These are phyloP conservation scores for Microcebus griseorufus DNA, from an alignment of 2,113 vertebrate genomes.

Conservation along the genomic window DNA sequence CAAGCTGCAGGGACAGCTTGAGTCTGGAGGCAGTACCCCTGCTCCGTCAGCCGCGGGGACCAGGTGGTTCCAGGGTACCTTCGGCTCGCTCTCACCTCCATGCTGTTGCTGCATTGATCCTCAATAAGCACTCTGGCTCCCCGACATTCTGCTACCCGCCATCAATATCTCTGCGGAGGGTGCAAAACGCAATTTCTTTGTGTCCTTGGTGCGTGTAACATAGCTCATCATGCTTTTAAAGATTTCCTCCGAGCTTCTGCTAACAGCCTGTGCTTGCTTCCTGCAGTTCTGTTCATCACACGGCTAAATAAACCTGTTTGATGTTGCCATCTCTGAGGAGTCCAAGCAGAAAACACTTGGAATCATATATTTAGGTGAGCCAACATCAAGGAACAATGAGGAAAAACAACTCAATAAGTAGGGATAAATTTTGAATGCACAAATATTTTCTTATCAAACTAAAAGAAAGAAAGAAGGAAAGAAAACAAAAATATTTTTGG, in stretches of 20 bases:
- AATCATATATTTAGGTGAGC: slow-evolving; percentile 29
- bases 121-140: background rate
- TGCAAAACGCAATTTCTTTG: slow-evolving; percentile 59
- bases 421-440: slow-evolving; percentile 30
- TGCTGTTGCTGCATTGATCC: background rate
- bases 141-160: background rate
- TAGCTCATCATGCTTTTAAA: slow-evolving; percentile 54
- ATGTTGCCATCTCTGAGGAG: slow-evolving; percentile 36
- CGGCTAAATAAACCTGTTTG: slow-evolving; percentile 58
- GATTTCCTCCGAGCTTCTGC: slow-evolving; percentile 59
- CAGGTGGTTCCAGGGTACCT: background rate
- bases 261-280: slow-evolving; percentile 63
- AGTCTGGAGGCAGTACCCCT: background rate
- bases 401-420: slow-evolving; percentile 8
- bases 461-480: background rate
- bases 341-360: slow-evolving; percentile 32
- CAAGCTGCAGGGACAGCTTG: slow-evolving; percentile 30
- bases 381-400: slow-evolving; percentile 55
- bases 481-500: slow-evolving; percentile 64
- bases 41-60: background rate
- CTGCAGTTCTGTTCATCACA: slow-evolving; percentile 47
- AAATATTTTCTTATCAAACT: slow-evolving; percentile 58
- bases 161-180: background rate
- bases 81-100: background rate
- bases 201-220: slow-evolving; percentile 34